These are phyloP conservation scores for Datnioides undecimradiatus DNA, from an alignment of 2,113 vertebrate species.

Conservation along the genomic window DNA sequence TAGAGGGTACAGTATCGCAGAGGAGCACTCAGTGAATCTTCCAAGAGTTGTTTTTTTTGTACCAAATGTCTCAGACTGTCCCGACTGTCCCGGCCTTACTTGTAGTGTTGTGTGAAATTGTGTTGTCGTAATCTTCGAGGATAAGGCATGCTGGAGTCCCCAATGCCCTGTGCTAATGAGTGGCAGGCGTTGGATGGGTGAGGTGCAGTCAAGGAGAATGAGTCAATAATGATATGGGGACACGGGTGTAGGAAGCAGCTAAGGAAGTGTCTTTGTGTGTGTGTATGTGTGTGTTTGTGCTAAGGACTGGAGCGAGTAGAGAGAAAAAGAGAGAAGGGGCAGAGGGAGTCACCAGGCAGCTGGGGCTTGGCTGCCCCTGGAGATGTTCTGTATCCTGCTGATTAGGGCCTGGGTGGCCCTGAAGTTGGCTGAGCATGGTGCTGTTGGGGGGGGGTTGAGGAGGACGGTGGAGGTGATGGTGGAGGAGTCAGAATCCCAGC, in stretches of 20 bases:
- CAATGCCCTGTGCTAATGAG: slow-evolving; percentile 72
- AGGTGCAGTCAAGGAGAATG: slow-evolving; percentile 80
- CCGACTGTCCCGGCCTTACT: slow-evolving; percentile 9
- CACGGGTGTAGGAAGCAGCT: slow-evolving; percentile 67
- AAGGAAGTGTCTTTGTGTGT: slow-evolving; percentile 60
- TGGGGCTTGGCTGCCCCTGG: slow-evolving; percentile 67
- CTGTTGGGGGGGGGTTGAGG: slow-evolving; percentile 16
- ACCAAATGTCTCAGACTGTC: slow-evolving; percentile 3
- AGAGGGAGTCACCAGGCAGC: slow-evolving; percentile 78
- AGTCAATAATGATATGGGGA: slow-evolving; percentile 75
- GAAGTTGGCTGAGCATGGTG: slow-evolving; percentile 63
- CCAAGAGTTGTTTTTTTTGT: background rate
- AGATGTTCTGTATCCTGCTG: slow-evolving; percentile 84
- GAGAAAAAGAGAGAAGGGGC: slow-evolving; percentile 55
- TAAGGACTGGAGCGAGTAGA: slow-evolving; percentile 28
- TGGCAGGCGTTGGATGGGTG: slow-evolving; percentile 73
- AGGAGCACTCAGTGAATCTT: slow-evolving; percentile 5
- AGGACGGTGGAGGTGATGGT: background rate
- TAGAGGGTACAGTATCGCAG: slow-evolving; percentile 12
- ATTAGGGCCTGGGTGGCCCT: slow-evolving; percentile 79
- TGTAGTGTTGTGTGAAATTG: slow-evolving; percentile 31
- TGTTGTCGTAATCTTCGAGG: slow-evolving; percentile 55
- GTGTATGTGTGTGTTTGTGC: slow-evolving; percentile 35
- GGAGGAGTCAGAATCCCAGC: slow-evolving; percentile 61
- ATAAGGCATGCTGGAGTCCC: slow-evolving; percentile 60